phyloP scores from a whole-genome alignment of 1,140 invertebrate genomes.

The Drosophila bifasciata region DNA sequence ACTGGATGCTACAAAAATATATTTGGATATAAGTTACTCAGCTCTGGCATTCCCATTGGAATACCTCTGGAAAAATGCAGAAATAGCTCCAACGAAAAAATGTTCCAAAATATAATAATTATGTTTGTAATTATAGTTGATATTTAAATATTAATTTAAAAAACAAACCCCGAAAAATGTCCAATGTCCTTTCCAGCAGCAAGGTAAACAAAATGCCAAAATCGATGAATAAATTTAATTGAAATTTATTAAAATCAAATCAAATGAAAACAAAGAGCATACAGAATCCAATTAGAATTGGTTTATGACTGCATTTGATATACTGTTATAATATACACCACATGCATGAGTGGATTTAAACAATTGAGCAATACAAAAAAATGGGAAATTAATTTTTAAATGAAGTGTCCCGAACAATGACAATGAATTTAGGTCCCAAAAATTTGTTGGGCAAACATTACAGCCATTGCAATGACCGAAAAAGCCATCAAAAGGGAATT shows the following conservation, averaged over 20 bases:
- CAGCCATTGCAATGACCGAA: slow-evolving; percentile 12
- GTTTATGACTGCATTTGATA: slow-evolving; percentile 17
- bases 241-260: slow-evolving; percentile 39
- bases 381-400: slow-evolving; percentile 44
- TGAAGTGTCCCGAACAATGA: slow-evolving; percentile 44
- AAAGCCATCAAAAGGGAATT: slow-evolving; percentile 75
- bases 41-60: too few relatives aligned
- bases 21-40: too few relatives aligned
- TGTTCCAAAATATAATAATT: background rate
- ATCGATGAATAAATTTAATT: slow-evolving; percentile 22
- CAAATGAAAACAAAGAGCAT: slow-evolving; percentile 18
- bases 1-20: too few relatives aligned
- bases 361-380: slow-evolving; percentile 34
- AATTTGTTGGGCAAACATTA: slow-evolving; percentile 25
- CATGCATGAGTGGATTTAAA: slow-evolving; percentile 18
- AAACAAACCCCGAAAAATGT: slow-evolving; percentile 23
- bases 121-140: background rate
- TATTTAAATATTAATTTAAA: background rate
- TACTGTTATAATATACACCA: too few relatives aligned
- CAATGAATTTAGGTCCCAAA: slow-evolving; percentile 53
- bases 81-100: background rate
- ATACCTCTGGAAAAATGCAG: too few relatives aligned
- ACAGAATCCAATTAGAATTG: slow-evolving; percentile 3
- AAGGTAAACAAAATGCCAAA: slow-evolving; percentile 13
- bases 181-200: too few relatives aligned